Evolutionary conservation across 1,140 invertebrate genomes (phyloP).

Genomic region (Saxidomus purpurata): DNA sequence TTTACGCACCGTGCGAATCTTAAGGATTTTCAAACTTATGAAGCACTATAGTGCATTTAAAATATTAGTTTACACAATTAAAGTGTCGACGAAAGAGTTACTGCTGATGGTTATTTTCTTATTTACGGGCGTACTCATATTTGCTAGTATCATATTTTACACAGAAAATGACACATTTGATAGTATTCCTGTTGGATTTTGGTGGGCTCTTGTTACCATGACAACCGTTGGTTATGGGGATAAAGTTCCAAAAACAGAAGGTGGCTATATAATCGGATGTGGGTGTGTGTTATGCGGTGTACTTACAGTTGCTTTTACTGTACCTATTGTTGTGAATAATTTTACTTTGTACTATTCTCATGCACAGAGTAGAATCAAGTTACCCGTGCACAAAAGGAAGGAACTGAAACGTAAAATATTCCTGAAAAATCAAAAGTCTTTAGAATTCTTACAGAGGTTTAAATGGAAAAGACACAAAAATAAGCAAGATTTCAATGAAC

Average conservation of each 20-base stretch:
- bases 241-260: constrained; percentile 81
- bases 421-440: constrained; percentile 79
- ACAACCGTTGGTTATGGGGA: constrained; percentile 97
- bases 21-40: constrained; percentile 86
- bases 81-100: constrained; percentile 84
- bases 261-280: constrained; percentile 98
- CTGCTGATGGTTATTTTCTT: constrained; percentile 85
- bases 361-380: constrained; percentile 83
- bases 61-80: constrained; percentile 85
- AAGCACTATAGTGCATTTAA: constrained; percentile 86
- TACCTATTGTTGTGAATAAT: constrained; percentile 99
- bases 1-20: constrained; percentile 80
- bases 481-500: constrained; percentile 66
- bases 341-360: constrained; percentile 99
- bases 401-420: constrained; percentile 80
- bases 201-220: constrained; percentile 99
- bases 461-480: constrained; percentile 73
- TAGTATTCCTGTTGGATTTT: constrained; percentile 97
- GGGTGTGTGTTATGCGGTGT: constrained; percentile 98
- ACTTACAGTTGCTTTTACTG: constrained; percentile 97
- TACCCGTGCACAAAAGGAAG: constrained; percentile 81
- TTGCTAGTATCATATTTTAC: constrained; percentile 85
- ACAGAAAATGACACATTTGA: constrained; percentile 82
- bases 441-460: constrained; percentile 78
- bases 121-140: constrained; percentile 85